These are phyloP conservation scores for Rhogogaster chlorosoma DNA, from an alignment of 2,888 invertebrate species.

Conservation along the genomic window DNA sequence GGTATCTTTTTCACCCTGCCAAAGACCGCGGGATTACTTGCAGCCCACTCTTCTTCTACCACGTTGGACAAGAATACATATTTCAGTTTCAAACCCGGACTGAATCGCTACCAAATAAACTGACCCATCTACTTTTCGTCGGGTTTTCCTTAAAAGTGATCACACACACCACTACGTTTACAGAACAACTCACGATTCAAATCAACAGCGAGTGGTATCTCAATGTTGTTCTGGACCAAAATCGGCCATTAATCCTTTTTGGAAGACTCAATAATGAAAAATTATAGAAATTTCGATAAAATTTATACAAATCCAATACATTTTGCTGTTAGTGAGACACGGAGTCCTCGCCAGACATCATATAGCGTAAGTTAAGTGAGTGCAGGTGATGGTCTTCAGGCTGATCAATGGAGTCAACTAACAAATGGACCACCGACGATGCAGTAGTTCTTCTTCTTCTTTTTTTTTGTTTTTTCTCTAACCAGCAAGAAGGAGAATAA, in stretches of 20 bases:
- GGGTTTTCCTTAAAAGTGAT: background rate
- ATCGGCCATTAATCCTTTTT: background rate
- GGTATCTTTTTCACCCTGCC: constrained; percentile 26
- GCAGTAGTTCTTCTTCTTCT: background rate
- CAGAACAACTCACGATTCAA: background rate
- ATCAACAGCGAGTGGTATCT: background rate
- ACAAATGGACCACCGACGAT: constrained; percentile 38
- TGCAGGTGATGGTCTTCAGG: background rate
- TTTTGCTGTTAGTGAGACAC: background rate
- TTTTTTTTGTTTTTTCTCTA: background rate
- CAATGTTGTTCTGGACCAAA: background rate
- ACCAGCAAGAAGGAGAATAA: background rate
- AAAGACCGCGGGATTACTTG: background rate
- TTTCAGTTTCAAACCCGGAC: background rate
- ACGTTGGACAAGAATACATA: background rate
- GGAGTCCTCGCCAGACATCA: background rate
- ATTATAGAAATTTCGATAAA: background rate
- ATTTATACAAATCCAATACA: background rate
- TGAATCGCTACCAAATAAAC: background rate
- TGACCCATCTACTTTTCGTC: background rate
- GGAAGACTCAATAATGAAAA: background rate
- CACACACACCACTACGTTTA: background rate
- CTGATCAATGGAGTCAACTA: constrained; percentile 29
- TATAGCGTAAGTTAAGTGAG: background rate
- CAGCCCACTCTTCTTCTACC: background rate